A percentile compares a stretch with the other conserved stretches of the same genome.
Conservation (phyloP, 1,140 invertebrate genomes). For the Saxidomus purpurata region DNA sequence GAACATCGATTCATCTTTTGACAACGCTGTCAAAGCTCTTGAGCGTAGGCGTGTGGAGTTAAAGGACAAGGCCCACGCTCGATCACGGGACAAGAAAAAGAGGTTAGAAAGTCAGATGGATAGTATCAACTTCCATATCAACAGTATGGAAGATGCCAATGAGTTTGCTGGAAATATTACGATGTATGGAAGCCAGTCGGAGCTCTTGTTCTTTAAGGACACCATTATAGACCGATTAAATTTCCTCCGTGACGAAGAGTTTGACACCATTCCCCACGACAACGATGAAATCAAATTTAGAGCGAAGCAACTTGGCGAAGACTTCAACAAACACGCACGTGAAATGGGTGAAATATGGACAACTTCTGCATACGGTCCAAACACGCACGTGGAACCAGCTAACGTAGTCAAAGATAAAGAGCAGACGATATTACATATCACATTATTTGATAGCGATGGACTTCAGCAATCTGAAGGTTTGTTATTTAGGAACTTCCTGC, state of each 20-base stretch:
- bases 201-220: constrained; percentile 62
- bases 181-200: constrained; percentile 51
- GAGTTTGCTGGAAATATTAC: constrained; percentile 61
- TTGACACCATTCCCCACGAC: constrained; percentile 64
- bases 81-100: constrained; percentile 57
- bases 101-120: constrained; percentile 54
- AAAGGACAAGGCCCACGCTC: constrained; percentile 55
- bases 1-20: constrained; percentile 54
- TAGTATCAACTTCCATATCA: constrained; percentile 57
- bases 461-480: constrained; percentile 56
- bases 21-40: constrained; percentile 48
- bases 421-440: constrained; percentile 54
- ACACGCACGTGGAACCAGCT: constrained; percentile 57
- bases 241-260: constrained; percentile 61
- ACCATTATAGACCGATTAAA: constrained; percentile 55
- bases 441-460: constrained; percentile 66
- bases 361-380: constrained; percentile 54
- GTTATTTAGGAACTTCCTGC: too few relatives aligned
- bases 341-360: constrained; percentile 52
- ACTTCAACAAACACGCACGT: constrained; percentile 56
- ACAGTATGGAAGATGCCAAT: constrained; percentile 57
- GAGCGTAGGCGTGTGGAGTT: constrained; percentile 54
- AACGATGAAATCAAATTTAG: constrained; percentile 66
- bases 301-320: constrained; percentile 49
- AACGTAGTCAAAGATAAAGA: constrained; percentile 54